Percentiles rank a stretch among this genome's conserved stretches.
Evolutionary conservation across 2,888 invertebrate species (phyloP).

Genomic region (Pterostichus niger): DNA sequence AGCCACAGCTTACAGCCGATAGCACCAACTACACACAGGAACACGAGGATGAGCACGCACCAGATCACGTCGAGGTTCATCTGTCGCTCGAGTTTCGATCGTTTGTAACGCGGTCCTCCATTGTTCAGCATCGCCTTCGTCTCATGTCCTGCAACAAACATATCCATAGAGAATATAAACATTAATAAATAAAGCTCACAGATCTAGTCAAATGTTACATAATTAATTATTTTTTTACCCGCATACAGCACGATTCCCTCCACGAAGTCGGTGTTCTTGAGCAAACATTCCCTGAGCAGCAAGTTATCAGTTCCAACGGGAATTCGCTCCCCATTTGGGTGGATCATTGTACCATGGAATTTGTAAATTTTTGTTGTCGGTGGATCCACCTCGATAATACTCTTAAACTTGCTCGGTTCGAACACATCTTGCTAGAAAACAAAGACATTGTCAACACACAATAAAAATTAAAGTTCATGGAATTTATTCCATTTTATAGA

Average conservation of each 20-base stretch:
- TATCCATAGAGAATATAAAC: conserved; percentile 7
- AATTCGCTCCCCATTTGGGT: conserved; percentile 88
- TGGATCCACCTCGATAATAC: conserved; percentile 93
- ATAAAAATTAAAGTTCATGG: background rate
- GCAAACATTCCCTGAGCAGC: conserved; percentile 93
- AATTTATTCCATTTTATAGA: background rate
- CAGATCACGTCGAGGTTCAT: conserved; percentile 98
- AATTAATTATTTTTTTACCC: conserved; percentile 76
- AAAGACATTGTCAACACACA: conserved; percentile 35
- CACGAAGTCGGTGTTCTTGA: conserved; percentile 97
- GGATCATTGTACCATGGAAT: conserved; percentile 93
- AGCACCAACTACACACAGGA: conserved; percentile 94
- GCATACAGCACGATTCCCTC: conserved; percentile 98
- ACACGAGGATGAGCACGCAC: conserved; percentile 95
- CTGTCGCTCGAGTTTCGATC: conserved; percentile 93
- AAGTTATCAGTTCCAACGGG: conserved; percentile 94
- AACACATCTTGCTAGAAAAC: conserved; percentile 84
- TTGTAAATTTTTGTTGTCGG: conserved; percentile 98
- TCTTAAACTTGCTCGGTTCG: conserved; percentile 89
- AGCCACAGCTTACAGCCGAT: conserved; percentile 95
- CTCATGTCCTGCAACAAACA: conserved; percentile 86
- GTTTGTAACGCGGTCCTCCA: conserved; percentile 95
- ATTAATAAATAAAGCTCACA: background rate
- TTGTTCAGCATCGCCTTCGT: conserved; percentile 99
- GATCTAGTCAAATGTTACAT: background rate